A percentile compares a stretch with the other conserved stretches of the same genome.
phyloP scores from a whole-genome alignment of 2,888 invertebrate species.

The Ceramica pisi region DNA sequence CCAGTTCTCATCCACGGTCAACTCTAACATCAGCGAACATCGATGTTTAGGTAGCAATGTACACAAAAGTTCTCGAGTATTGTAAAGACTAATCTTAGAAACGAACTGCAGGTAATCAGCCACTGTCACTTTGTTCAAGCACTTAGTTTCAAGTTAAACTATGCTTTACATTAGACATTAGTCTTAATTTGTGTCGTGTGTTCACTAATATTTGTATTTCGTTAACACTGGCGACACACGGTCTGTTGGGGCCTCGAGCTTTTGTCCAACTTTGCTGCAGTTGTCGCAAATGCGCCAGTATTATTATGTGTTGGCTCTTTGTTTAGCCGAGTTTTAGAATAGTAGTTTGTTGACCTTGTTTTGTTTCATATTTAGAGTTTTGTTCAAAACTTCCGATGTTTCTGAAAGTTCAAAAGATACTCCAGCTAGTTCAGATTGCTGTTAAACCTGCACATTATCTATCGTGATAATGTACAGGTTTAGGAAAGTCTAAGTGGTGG shows the following conservation, averaged over 20 bases:
- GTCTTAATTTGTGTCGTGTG: conserved; percentile 89
- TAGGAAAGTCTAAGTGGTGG: background rate
- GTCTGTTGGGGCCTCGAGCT: conserved; percentile 55
- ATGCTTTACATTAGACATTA: conserved; percentile 88
- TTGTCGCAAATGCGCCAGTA: background rate
- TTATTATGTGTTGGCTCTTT: background rate
- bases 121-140: conserved; percentile 87
- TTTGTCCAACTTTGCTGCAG: conserved; percentile 27
- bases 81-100: conserved; percentile 59
- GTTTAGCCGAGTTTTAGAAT: background rate
- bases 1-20: too few species aligned
- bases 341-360: background rate
- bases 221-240: conserved; percentile 85
- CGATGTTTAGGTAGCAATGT: conserved; percentile 53
- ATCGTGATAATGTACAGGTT: background rate
- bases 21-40: background rate
- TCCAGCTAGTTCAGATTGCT: background rate
- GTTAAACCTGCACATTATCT: background rate
- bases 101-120: conserved; percentile 74
- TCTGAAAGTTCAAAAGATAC: background rate
- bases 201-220: conserved; percentile 88
- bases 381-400: background rate
- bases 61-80: conserved; percentile 52
- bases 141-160: conserved; percentile 89
- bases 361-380: background rate